A percentile compares a stretch with the other conserved stretches of the same genome.
phyloP scores from a whole-genome alignment of 2,113 vertebrate species.

The Paradoxurus hermaphroditus region DNA sequence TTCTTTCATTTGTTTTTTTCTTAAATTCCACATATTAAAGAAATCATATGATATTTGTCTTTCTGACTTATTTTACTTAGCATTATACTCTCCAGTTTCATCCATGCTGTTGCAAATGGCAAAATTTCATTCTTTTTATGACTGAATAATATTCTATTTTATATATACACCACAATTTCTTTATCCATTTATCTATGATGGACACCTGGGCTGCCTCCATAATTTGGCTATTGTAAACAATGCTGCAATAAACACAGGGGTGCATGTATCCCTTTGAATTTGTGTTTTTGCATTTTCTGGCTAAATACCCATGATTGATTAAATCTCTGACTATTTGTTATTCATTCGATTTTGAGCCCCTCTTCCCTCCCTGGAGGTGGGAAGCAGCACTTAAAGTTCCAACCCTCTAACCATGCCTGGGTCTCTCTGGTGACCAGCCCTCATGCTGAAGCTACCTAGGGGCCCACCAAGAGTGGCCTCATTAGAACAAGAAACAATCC shows the following conservation, averaged over 20 bases:
- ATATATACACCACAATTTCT: background rate
- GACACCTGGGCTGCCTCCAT: background rate
- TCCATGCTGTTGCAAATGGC: background rate
- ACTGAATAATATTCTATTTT: background rate
- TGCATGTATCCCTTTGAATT: background rate
- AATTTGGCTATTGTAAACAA: background rate
- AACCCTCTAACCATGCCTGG: background rate
- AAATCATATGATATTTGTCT: background rate
- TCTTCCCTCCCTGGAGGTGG: background rate
- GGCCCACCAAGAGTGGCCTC: background rate
- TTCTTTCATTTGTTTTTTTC: background rate
- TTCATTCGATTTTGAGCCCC: background rate
- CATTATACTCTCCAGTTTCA: background rate
- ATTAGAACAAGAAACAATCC: background rate
- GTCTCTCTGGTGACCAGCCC: background rate
- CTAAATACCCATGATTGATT: background rate
- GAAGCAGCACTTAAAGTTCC: background rate
- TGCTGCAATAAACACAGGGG: background rate
- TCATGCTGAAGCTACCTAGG: background rate
- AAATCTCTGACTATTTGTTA: background rate
- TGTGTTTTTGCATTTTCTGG: background rate
- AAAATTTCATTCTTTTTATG: background rate
- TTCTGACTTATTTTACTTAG: background rate
- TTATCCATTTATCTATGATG: background rate
- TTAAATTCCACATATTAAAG: background rate